These are phyloP conservation scores for Odontomyia ornata DNA, from an alignment of 2,888 invertebrate genomes.

Conservation along the genomic window DNA sequence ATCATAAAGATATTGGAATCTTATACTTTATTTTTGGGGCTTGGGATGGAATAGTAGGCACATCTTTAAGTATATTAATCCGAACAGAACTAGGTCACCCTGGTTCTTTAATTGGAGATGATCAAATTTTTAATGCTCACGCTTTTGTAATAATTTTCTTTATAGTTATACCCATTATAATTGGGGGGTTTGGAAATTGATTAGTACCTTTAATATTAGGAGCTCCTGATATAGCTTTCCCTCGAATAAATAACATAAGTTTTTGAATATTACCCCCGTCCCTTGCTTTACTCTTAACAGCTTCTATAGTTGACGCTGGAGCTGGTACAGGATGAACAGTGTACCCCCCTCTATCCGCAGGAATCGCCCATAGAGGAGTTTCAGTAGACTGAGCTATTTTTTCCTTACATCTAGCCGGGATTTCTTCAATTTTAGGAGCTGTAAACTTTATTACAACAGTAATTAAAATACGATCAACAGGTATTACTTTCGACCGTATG, in stretches of 20 bases:
- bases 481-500: slow-evolving; percentile 71
- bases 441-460: slow-evolving; percentile 83
- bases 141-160: slow-evolving; percentile 87
- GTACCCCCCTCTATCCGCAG: slow-evolving; percentile 74
- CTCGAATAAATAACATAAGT: slow-evolving; percentile 86
- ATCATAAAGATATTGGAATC: slow-evolving; percentile 38
- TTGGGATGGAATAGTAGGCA: slow-evolving; percentile 76
- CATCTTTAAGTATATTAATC: slow-evolving; percentile 75
- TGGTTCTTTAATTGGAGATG: slow-evolving; percentile 74
- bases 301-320: slow-evolving; percentile 74
- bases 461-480: slow-evolving; percentile 74
- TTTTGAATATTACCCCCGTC: slow-evolving; percentile 81
- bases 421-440: slow-evolving; percentile 77
- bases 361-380: slow-evolving; percentile 71
- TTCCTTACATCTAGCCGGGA: slow-evolving; percentile 77
- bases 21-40: slow-evolving; percentile 68
- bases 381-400: slow-evolving; percentile 82
- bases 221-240: slow-evolving; percentile 83
- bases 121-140: slow-evolving; percentile 82
- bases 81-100: slow-evolving; percentile 75
- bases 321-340: slow-evolving; percentile 83
- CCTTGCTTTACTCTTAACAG: slow-evolving; percentile 71
- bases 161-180: slow-evolving; percentile 77
- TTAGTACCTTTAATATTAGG: slow-evolving; percentile 79
- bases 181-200: slow-evolving; percentile 87